Evolutionary conservation across 2,797 vertebrate genomes (phyloP).

Genomic region (Onychomys leucogaster): DNA sequence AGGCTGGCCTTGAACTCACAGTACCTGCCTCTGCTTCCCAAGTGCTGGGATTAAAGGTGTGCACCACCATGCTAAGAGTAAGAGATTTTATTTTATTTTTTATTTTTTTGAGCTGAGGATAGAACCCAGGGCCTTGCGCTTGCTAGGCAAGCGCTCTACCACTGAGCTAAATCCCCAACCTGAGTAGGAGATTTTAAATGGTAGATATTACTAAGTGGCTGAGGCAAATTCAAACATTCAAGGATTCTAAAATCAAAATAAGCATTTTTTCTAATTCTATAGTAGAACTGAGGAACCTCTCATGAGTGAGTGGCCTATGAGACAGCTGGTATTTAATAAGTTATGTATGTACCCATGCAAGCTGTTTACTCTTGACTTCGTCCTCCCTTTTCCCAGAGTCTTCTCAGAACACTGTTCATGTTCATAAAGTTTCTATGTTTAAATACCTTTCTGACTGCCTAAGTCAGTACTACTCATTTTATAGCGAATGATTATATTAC

Average conservation of each 20-base stretch:
- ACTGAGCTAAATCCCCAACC: too few relatives aligned
- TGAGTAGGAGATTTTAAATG: constrained; percentile 12
- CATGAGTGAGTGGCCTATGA: neutral
- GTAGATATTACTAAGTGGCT: neutral
- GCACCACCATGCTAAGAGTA: neutral
- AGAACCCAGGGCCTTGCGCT: too few relatives aligned
- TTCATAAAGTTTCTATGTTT: constrained; percentile 28
- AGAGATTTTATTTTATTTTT: constrained; percentile 12
- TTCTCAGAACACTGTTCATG: neutral
- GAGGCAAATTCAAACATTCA: neutral
- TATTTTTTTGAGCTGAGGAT: too few relatives aligned
- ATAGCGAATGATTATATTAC: constrained; percentile 34
- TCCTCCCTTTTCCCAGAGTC: neutral
- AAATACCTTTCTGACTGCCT: constrained; percentile 8
- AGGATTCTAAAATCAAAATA: constrained; percentile 1
- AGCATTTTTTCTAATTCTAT: constrained; percentile 18
- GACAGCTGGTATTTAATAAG: constrained; percentile 15
- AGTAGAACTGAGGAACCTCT: neutral
- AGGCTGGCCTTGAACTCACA: too few relatives aligned
- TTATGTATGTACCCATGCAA: neutral
- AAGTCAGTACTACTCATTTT: constrained; percentile 17
- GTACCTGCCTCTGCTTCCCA: too few relatives aligned
- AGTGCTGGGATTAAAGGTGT: too few relatives aligned
- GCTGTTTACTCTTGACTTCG: neutral
- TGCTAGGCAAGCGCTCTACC: too few relatives aligned